These are phyloP conservation scores for Prunella himalayana DNA, from an alignment of 2,113 vertebrate genomes.

Conservation along the genomic window DNA sequence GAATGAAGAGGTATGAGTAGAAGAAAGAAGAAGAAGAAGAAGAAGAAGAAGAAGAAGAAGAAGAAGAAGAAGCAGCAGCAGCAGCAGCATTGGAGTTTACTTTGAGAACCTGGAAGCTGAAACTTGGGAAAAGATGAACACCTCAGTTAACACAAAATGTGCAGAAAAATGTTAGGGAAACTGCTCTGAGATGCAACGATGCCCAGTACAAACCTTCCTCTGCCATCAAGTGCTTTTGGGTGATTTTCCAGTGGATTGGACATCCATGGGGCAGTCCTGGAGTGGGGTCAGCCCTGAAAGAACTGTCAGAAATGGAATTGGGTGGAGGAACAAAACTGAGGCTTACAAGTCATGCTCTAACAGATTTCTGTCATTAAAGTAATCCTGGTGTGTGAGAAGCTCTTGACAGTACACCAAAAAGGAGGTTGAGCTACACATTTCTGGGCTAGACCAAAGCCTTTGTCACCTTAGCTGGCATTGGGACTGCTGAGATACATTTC, in stretches of 20 bases:
- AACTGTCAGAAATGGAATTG: neutral
- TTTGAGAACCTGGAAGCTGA: neutral
- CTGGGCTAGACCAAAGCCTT: neutral
- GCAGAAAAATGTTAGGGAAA: neutral
- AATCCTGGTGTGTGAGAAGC: neutral
- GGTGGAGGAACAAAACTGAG: neutral
- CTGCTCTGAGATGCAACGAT: neutral
- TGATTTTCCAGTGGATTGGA: neutral
- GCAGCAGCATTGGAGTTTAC: rapidly evolving
- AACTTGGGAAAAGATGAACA: neutral
- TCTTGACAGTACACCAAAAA: neutral
- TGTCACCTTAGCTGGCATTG: neutral
- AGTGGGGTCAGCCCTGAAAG: neutral
- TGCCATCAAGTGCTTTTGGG: neutral
- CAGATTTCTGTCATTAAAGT: neutral
- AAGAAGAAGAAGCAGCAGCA: neutral
- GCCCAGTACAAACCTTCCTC: neutral
- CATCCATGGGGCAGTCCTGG: neutral
- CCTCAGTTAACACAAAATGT: neutral
- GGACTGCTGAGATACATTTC: neutral
- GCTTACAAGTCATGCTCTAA: neutral
- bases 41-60: too few relatives aligned
- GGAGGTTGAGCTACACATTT: neutral
- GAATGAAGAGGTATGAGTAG: neutral
- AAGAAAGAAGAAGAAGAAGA: neutral